Conservation (phyloP, 2,888 invertebrate species). For the Aradus depressus region DNA sequence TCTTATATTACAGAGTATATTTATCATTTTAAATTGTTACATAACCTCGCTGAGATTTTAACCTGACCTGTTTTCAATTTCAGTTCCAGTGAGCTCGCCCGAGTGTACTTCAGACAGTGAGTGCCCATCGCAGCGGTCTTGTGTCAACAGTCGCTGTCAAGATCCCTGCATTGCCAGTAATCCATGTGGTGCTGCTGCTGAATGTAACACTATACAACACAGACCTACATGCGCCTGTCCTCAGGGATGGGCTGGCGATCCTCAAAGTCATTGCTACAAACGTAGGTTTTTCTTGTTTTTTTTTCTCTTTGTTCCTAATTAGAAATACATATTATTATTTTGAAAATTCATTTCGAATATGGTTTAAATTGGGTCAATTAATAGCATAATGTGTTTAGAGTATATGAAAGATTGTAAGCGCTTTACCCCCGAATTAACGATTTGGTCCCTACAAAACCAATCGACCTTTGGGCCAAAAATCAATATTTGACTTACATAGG, state of each 20-base stretch:
- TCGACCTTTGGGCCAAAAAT: too few relatives aligned
- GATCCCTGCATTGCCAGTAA: slow-evolving; percentile 65
- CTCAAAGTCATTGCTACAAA: slow-evolving; percentile 71
- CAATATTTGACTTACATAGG: too few relatives aligned
- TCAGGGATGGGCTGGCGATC: slow-evolving; percentile 77
- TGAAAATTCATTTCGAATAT: too few relatives aligned
- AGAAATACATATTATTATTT: too few relatives aligned
- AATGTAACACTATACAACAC: slow-evolving; percentile 64
- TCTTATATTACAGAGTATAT: too few relatives aligned
- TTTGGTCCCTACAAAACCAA: too few relatives aligned
- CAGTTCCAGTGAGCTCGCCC: slow-evolving; percentile 38
- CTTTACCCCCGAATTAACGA: not conserved
- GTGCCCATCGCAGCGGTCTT: slow-evolving; percentile 65
- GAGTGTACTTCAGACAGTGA: slow-evolving; percentile 64
- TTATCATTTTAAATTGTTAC: too few relatives aligned
- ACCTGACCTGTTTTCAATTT: not conserved
- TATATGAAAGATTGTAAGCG: too few relatives aligned
- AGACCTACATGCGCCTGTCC: slow-evolving; percentile 76
- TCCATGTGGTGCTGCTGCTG: slow-evolving; percentile 69
- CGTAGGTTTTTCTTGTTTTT: slow-evolving; percentile 59
- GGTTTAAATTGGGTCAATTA: too few relatives aligned
- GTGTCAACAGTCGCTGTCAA: slow-evolving; percentile 66
- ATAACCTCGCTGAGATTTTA: not conserved
- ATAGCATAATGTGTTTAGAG: too few relatives aligned
- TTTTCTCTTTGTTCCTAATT: too few relatives aligned